These are phyloP conservation scores for Anadara kagoshimensis DNA, from an alignment of 1,140 invertebrate genomes.

Conservation along the genomic window DNA sequence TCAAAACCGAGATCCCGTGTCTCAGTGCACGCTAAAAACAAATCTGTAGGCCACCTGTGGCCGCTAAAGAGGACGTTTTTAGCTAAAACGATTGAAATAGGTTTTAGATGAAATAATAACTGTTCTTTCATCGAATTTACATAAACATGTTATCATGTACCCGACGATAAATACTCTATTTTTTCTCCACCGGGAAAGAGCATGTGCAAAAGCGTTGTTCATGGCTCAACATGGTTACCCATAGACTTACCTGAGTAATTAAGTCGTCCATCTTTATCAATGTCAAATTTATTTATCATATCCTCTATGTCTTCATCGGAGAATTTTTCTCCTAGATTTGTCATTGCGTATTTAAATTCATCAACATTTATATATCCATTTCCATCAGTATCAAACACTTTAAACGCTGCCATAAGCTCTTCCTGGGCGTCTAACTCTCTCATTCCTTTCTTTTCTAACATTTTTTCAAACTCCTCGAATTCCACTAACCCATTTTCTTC, in stretches of 20 bases:
- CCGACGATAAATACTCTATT: too few relatives aligned
- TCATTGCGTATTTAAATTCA: slow-evolving; percentile 82
- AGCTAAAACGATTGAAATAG: too few relatives aligned
- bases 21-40: too few relatives aligned
- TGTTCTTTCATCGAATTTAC: too few relatives aligned
- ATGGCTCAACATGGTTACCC: too few relatives aligned
- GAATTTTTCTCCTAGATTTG: slow-evolving; percentile 90
- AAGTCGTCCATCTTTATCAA: slow-evolving; percentile 40
- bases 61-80: too few relatives aligned
- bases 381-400: slow-evolving; percentile 98
- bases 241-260: slow-evolving; percentile 32
- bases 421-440: slow-evolving; percentile 24
- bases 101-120: too few relatives aligned
- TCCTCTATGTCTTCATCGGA: slow-evolving; percentile 92
- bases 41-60: too few relatives aligned
- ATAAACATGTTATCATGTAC: too few relatives aligned
- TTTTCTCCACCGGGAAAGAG: too few relatives aligned
- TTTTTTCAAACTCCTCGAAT: slow-evolving; percentile 46
- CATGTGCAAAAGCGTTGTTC: too few relatives aligned
- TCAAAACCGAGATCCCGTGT: too few relatives aligned
- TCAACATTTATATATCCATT: slow-evolving; percentile 82
- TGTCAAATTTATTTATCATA: slow-evolving; percentile 83
- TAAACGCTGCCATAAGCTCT: slow-evolving; percentile 97
- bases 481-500: slow-evolving; percentile 36
- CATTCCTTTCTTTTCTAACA: slow-evolving; percentile 5